These are phyloP conservation scores for Drosophila mauritiana DNA, from an alignment of 1,140 invertebrate species.

Conservation along the genomic window DNA sequence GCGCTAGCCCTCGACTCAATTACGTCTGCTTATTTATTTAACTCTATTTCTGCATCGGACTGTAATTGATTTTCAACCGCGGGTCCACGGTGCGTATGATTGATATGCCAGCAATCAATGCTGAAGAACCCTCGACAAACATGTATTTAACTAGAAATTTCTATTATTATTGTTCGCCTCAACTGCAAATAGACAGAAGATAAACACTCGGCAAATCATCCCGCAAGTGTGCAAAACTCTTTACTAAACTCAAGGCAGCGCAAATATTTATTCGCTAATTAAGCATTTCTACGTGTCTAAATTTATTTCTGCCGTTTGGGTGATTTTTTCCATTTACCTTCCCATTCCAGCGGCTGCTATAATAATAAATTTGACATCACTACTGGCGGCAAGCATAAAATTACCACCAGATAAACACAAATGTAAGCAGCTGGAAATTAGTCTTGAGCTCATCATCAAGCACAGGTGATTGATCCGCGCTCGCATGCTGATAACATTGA, in stretches of 20 bases:
- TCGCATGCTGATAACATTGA: constrained; percentile 58
- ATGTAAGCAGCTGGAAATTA: constrained; percentile 49
- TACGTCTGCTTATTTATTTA: constrained; percentile 46
- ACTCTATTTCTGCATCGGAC: constrained; percentile 11
- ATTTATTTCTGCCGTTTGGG: constrained; percentile 20
- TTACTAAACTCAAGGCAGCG: constrained; percentile 36
- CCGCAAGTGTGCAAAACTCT: constrained; percentile 45
- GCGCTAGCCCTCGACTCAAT: constrained; percentile 29
- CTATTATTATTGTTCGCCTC: constrained; percentile 48
- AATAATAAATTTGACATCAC: constrained; percentile 81
- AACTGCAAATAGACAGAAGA: constrained; percentile 29
- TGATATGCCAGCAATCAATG: constrained; percentile 37
- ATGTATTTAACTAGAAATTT: constrained; percentile 44
- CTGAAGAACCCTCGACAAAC: constrained; percentile 19
- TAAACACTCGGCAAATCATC: constrained; percentile 27
- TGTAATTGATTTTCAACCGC: constrained; percentile 45
- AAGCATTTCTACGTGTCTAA: constrained; percentile 66
- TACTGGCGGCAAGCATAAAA: constrained; percentile 69
- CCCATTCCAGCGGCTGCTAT: constrained; percentile 38
- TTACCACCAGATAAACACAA: constrained; percentile 22
- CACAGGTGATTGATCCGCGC: constrained; percentile 41
- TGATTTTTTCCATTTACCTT: constrained; percentile 41
- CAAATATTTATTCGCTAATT: constrained; percentile 75
- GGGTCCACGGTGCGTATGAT: constrained; percentile 43
- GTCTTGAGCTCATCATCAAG: constrained; percentile 27